A percentile compares a stretch with the other conserved stretches of the same genome.
phyloP scores from a whole-genome alignment of 2,113 vertebrate species.

The Gavia stellata region DNA sequence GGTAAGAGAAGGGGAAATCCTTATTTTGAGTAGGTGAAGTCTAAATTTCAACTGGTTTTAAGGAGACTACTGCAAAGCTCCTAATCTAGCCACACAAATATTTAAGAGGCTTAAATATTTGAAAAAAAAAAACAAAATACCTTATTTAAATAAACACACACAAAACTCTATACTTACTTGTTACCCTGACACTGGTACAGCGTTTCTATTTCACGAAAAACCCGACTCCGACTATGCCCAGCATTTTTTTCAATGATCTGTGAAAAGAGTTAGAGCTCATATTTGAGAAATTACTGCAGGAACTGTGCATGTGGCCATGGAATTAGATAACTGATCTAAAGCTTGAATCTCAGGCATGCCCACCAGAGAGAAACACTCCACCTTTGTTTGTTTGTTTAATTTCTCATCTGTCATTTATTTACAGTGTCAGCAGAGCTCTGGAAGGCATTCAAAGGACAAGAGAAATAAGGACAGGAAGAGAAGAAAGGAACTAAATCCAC shows the following conservation, averaged over 20 bases:
- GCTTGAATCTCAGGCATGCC: neutral
- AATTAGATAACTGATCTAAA: neutral
- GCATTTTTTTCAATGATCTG: conserved; percentile 94
- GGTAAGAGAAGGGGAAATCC: neutral
- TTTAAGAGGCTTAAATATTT: neutral
- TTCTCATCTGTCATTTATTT: neutral
- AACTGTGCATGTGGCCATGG: neutral
- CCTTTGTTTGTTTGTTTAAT: neutral
- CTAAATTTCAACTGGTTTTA: neutral
- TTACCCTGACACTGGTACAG: conserved; percentile 97
- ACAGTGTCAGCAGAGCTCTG: neutral
- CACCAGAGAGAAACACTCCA: neutral
- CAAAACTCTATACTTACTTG: conserved; percentile 73
- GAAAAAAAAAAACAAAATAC: neutral
- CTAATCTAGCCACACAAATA: neutral
- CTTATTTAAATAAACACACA: neutral
- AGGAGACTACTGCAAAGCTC: neutral
- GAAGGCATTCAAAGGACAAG: neutral
- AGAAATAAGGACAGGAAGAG: neutral
- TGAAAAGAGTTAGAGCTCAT: conserved; percentile 5
- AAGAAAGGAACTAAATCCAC: neutral
- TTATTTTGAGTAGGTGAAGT: neutral
- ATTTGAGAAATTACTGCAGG: neutral
- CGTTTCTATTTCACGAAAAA: conserved; percentile 95
- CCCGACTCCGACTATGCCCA: conserved; percentile 89